Conservation (phyloP, 2,888 invertebrate species). For the Melanchra persicariae region DNA sequence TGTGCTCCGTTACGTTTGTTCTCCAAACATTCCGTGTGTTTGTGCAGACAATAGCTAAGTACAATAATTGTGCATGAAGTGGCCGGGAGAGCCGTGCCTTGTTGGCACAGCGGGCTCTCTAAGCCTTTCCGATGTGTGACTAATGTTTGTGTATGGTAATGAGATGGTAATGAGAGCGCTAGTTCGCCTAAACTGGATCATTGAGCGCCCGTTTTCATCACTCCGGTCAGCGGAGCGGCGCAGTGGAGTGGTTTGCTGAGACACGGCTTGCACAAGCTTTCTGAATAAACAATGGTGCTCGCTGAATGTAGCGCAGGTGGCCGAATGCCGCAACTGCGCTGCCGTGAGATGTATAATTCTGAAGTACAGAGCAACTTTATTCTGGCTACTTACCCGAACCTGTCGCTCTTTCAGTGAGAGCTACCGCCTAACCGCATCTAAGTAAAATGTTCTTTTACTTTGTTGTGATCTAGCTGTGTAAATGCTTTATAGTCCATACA, state of each 20-base stretch:
- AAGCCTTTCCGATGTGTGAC: constrained; percentile 87
- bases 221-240: constrained; percentile 78
- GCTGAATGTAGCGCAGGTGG: constrained; percentile 67
- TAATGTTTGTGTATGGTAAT: constrained; percentile 89
- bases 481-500: background rate
- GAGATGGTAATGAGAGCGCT: constrained; percentile 86
- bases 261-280: constrained; percentile 80
- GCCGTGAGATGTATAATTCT: constrained; percentile 65
- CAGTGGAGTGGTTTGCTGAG: constrained; percentile 75
- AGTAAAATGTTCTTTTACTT: constrained; percentile 14
- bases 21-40: constrained; percentile 83
- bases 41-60: constrained; percentile 88
- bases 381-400: constrained; percentile 23
- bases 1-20: constrained; percentile 86
- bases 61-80: constrained; percentile 88
- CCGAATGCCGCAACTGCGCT: constrained; percentile 58
- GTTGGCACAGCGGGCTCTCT: constrained; percentile 85
- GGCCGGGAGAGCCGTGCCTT: constrained; percentile 78
- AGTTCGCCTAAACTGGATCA: constrained; percentile 86
- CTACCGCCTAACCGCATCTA: constrained; percentile 19
- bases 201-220: constrained; percentile 76
- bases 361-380: constrained; percentile 38
- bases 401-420: constrained; percentile 27
- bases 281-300: constrained; percentile 82
- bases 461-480: background rate